Base-by-base conservation (phyloP, 1,140 invertebrate genomes). In the Zaprionus camerounensis region DNA sequence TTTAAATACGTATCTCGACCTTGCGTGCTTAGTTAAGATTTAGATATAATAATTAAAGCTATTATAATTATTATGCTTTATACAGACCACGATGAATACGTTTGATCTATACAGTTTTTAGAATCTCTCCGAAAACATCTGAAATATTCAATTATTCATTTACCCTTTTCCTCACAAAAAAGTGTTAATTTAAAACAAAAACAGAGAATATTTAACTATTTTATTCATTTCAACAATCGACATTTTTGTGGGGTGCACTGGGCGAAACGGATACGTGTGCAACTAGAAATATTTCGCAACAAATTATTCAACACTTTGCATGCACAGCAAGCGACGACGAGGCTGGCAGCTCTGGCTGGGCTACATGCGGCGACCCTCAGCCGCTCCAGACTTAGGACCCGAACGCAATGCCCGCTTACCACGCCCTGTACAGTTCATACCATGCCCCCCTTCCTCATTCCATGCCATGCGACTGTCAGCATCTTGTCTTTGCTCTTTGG, bases 251-350 rank as follows among this genome's bases (percentile, higher is more conserved):
- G 4, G 83, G 84, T 87, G 81, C 11, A 61, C 65, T 7, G 17
- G n/a, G 55, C 53, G 53, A 69, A 70, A 64, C 66, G 58, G 67
- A 77, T 71, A 68, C 76, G 63, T 68, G 80, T 71, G 80, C 66
- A 76, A 76, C 84, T 81, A 81, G 84, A 88, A 88, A 84, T 84
- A 88, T 88, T 88, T 88, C 84, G 78, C 85, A 88, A 88, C 84
- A 88, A 88, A 88, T 88, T 88, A 88, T 88, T 88, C 84, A 87
- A 87, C 84, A 87, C 84, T 87, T 87, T 88, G 84, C 84, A 87
- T 88, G 78, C 73, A 78, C 78, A 83, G 65, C 73, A 71, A 68
- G 63, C 61, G 59, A 55, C 71, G 53, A 41, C 49, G 20, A 26
- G 20, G 46, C 5, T n/a, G 46, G 22, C 46, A 46, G 46, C 22